Conservation (phyloP, 2,113 vertebrate species). For the Anarhynchus alexandrinus region DNA sequence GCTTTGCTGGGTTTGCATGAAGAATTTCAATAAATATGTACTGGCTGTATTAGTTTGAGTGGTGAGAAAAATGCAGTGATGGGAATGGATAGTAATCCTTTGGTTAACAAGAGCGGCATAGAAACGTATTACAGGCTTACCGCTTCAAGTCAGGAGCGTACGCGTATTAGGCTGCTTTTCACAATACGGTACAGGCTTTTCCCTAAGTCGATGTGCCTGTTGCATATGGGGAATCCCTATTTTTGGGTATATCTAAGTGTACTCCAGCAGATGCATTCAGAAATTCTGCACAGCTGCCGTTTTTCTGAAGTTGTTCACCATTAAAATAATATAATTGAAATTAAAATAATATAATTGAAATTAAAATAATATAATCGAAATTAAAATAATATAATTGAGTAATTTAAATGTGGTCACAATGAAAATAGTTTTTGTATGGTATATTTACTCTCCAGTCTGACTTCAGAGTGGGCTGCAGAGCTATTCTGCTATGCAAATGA, state of each 20-base stretch:
- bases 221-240: neutral
- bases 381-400: no score
- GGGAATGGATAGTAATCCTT: neutral
- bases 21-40: neutral
- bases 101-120: neutral
- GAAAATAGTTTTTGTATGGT: fast-evolving
- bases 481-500: neutral
- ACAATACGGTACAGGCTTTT: neutral
- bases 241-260: neutral
- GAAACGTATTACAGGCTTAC: neutral
- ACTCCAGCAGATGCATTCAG: neutral
- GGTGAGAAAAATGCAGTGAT: neutral
- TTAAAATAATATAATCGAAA: neutral
- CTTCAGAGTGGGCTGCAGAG: neutral
- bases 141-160: neutral
- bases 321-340: neutral
- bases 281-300: neutral
- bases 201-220: fast-evolving
- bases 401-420: neutral
- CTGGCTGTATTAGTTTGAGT: neutral
- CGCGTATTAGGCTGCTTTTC: neutral
- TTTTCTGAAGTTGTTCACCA: neutral
- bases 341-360: no score
- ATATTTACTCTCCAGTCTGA: neutral
- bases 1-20: neutral